phyloP scores from a whole-genome alignment of 1,140 invertebrate genomes.

The Charaxes varanes region DNA sequence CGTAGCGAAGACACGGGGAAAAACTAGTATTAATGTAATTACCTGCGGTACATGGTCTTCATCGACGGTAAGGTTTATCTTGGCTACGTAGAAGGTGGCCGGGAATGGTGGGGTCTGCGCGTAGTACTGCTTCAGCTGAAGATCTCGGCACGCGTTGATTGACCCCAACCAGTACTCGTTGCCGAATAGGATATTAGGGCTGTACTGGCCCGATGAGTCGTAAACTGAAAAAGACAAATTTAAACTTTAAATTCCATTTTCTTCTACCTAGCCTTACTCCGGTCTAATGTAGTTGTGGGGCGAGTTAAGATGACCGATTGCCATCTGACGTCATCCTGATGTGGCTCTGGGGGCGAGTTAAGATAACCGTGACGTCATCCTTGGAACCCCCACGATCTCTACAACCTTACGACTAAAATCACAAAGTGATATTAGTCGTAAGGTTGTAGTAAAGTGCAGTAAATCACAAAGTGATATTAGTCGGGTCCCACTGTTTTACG shows the following conservation, averaged over 20 bases:
- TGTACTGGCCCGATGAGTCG: constrained; percentile 88
- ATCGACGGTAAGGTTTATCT: constrained; percentile 78
- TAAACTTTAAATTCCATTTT: not conserved
- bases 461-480: too few species aligned
- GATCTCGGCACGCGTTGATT: constrained; percentile 77
- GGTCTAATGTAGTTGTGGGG: too few species aligned
- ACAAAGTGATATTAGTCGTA: too few species aligned
- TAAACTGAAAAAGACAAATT: constrained; percentile 77
- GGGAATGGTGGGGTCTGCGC: constrained; percentile 75
- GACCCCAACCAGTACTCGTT: constrained; percentile 90
- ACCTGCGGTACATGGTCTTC: constrained; percentile 78
- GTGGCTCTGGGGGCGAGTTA: too few species aligned
- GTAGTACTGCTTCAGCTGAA: constrained; percentile 69
- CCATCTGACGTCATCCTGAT: too few species aligned
- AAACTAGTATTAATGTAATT: constrained; percentile 18
- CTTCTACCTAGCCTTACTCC: too few species aligned
- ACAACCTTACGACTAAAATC: too few species aligned
- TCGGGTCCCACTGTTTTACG: too few species aligned
- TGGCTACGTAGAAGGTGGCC: constrained; percentile 79
- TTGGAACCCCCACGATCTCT: too few species aligned
- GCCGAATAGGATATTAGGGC: constrained; percentile 85
- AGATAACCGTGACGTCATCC: too few species aligned
- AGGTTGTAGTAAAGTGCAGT: too few species aligned
- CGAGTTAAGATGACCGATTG: too few species aligned
- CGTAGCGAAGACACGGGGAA: not conserved